Conservation (phyloP, 2,888 invertebrate species). For the Yponomeuta sedellus region DNA sequence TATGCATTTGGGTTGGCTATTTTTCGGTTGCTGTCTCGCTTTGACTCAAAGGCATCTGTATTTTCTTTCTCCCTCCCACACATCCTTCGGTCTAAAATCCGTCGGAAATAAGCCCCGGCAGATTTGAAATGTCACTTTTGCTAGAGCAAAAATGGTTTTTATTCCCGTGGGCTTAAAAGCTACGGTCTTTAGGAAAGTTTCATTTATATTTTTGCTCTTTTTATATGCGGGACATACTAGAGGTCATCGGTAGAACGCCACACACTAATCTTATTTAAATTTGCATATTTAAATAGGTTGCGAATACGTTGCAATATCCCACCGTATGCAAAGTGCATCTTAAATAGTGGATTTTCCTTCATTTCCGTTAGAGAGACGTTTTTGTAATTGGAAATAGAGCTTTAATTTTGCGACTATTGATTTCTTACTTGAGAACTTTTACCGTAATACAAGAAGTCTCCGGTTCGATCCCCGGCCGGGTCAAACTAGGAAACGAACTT, state of each 20-base stretch:
- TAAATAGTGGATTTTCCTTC: neutral
- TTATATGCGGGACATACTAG: neutral
- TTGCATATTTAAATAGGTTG: conserved; percentile 52
- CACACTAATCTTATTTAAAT: conserved; percentile 48
- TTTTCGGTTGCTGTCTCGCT: conserved; percentile 18
- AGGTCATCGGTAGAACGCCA: conserved; percentile 28
- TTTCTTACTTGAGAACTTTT: too few species aligned
- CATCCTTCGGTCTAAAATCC: neutral
- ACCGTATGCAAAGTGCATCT: conserved; percentile 34
- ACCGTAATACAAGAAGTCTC: too few species aligned
- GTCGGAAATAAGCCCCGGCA: neutral
- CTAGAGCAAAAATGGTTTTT: neutral
- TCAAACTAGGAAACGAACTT: too few species aligned
- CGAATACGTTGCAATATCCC: conserved; percentile 35
- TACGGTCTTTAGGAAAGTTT: neutral
- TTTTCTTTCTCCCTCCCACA: conserved; percentile 28
- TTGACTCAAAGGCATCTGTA: conserved; percentile 22
- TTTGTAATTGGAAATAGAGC: neutral
- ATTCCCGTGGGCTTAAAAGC: neutral
- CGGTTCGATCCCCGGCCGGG: too few species aligned
- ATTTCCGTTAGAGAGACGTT: neutral
- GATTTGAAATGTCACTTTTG: neutral
- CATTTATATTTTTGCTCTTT: neutral
- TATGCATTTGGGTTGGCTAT: conserved; percentile 41
- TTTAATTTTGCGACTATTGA: neutral